Evolutionary conservation across 2,797 vertebrate genomes (phyloP), one percentile per base, ranked within the genome.

Genomic region (Spea hammondii): DNA sequence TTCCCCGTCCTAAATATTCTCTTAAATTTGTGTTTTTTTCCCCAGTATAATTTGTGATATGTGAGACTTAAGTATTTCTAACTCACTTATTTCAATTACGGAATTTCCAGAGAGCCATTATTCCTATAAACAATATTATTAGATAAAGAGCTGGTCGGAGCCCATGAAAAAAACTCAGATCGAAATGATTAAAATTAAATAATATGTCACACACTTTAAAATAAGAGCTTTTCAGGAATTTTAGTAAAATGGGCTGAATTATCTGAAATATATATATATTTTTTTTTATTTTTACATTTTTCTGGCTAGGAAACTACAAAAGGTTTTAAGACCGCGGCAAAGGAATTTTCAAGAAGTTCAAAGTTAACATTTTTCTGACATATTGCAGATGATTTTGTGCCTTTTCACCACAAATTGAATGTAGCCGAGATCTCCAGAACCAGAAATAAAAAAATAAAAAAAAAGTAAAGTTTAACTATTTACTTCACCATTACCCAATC

Each of bases 81-180:
- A 72, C 74, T 64, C 74, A 60, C 64, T 76, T 81, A 50, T 72
- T 54, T 13, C 46, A 53, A 72, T 65, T 60, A 74, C 64, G 69
- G 74, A 72, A 76, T 77, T 65, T 72, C 51, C 32, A 64, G 62
- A 57, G 51, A 13, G 51, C 46, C 74, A 57, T 77, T 48, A 77
- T 71, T 60, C 47, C 44, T 17, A 55, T 46, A 66, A 70, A 77
- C 10, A 59, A 47, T 11, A 48, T 65, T 44, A 81, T 81, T 67
- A 62, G 11, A 68, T n/a, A 59, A 45, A 74, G 48, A 8, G 44
- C 14, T 6, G 66, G 55, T 49, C 17, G 51, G 11, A 70, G 49
- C 66, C 66, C 65, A 10, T 65, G 0, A 13, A 45, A 32, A 32
- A 32, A 32, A 32, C 32, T 32, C 32, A 32, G 32, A 32, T 32